These are phyloP conservation scores for Carassius gibelio DNA, from an alignment of 2,113 vertebrate species.

Conservation along the genomic window DNA sequence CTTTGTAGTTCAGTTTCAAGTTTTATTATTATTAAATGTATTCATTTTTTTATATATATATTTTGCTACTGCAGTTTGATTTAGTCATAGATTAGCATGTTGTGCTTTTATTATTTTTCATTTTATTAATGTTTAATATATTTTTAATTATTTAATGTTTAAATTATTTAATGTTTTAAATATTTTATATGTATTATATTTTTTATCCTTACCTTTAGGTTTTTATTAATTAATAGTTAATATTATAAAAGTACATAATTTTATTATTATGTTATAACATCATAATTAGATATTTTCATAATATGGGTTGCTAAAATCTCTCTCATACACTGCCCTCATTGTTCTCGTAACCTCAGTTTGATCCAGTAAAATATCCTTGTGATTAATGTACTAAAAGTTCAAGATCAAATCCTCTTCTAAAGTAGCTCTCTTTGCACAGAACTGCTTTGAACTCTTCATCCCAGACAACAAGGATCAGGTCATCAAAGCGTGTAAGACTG, in stretches of 20 bases:
- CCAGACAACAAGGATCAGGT: conserved; percentile 96
- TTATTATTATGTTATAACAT: too few species aligned
- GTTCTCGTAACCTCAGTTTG: not conserved
- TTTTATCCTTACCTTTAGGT: not conserved
- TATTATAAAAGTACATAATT: too few species aligned
- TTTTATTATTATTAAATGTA: too few species aligned
- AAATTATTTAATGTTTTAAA: too few species aligned
- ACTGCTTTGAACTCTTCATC: conserved; percentile 98
- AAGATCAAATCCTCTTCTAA: not conserved
- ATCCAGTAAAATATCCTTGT: not conserved
- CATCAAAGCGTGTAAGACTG: conserved; percentile 98
- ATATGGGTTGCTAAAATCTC: not conserved
- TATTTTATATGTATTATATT: not conserved
- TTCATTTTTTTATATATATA: too few species aligned
- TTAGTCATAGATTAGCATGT: too few species aligned
- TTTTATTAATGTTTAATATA: not conserved
- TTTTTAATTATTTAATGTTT: not conserved
- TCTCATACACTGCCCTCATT: not conserved
- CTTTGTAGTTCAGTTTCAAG: too few species aligned
- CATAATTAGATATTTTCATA: too few species aligned
- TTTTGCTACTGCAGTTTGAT: too few species aligned
- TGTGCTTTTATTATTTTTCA: too few species aligned
- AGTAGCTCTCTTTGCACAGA: conserved; percentile 72
- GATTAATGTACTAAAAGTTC: not conserved
- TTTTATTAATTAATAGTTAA: too few species aligned